Conservation (phyloP, 2,797 vertebrate genomes). For the Peromyscus nudipes region DNA sequence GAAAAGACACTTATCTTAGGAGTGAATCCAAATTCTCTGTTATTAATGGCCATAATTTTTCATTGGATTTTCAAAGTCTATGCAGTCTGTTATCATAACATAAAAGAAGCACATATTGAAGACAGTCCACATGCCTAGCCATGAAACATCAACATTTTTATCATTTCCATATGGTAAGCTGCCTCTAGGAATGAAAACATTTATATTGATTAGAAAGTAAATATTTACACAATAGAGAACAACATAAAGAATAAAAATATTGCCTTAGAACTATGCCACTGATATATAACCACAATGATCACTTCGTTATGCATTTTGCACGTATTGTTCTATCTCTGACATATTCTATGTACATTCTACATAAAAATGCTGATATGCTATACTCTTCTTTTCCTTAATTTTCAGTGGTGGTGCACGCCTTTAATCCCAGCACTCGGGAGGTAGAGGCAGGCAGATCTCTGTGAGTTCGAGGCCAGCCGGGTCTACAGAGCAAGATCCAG, state of each 20-base stretch:
- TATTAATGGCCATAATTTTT: constrained; percentile 52
- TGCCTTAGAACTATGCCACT: neutral
- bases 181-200: constrained; percentile 30
- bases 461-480: no score
- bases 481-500: no score
- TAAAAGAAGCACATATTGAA: constrained; percentile 52
- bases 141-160: constrained; percentile 52
- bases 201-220: constrained; percentile 64
- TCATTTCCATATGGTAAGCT: constrained; percentile 52
- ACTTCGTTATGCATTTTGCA: constrained; percentile 36
- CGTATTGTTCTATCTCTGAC: neutral
- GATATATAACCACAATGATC: neutral
- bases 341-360: neutral
- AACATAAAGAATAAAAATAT: constrained; percentile 44
- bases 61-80: constrained; percentile 32
- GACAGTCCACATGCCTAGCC: constrained; percentile 10
- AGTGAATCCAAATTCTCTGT: constrained; percentile 24
- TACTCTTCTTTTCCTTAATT: neutral
- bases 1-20: neutral
- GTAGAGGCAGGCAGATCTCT: no score
- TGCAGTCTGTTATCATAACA: constrained; percentile 36
- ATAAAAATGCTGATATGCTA: constrained; percentile 16
- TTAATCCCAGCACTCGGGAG: no score
- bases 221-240: constrained; percentile 58
- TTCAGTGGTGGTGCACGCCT: no score